A percentile compares a stretch with the other conserved stretches of the same genome.
phyloP scores from a whole-genome alignment of 2,888 invertebrate species.

The Furcula furcula region DNA sequence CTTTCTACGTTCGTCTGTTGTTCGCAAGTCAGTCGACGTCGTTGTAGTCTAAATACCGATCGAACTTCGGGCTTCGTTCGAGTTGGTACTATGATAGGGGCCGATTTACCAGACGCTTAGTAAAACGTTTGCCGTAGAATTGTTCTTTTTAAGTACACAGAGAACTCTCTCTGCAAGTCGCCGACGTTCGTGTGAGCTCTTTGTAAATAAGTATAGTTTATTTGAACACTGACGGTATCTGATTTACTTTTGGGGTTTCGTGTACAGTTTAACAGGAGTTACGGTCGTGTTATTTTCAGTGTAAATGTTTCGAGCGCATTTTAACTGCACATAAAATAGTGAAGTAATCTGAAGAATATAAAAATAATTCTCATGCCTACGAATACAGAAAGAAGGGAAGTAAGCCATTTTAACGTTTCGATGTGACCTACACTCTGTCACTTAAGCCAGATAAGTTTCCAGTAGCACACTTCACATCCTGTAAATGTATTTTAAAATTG shows the following conservation, averaged over 20 bases:
- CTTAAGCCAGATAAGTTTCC: no score
- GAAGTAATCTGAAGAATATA: no score
- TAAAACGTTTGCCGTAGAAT: conserved; percentile 55
- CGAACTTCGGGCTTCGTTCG: background rate
- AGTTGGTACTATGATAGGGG: conserved; percentile 25
- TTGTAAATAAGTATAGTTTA: conserved; percentile 54
- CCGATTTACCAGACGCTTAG: conserved; percentile 35
- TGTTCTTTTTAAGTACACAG: conserved; percentile 59
- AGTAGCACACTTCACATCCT: no score
- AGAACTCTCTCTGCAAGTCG: conserved; percentile 46
- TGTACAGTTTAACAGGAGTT: conserved; percentile 34
- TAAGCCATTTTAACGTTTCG: no score
- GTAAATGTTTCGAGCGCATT: background rate
- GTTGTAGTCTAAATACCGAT: background rate
- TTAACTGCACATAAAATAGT: background rate
- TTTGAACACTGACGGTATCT: conserved; percentile 45
- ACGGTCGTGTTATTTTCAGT: conserved; percentile 32
- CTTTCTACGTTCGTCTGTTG: no score
- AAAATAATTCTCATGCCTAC: no score
- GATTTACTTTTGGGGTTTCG: conserved; percentile 48
- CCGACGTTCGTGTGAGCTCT: conserved; percentile 51
- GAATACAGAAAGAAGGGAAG: no score
- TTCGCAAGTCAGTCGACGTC: no score
- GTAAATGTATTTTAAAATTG: no score
- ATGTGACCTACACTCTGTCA: no score